Base-by-base conservation (phyloP, 1,140 invertebrate species). In the Drosophila bifasciata region DNA sequence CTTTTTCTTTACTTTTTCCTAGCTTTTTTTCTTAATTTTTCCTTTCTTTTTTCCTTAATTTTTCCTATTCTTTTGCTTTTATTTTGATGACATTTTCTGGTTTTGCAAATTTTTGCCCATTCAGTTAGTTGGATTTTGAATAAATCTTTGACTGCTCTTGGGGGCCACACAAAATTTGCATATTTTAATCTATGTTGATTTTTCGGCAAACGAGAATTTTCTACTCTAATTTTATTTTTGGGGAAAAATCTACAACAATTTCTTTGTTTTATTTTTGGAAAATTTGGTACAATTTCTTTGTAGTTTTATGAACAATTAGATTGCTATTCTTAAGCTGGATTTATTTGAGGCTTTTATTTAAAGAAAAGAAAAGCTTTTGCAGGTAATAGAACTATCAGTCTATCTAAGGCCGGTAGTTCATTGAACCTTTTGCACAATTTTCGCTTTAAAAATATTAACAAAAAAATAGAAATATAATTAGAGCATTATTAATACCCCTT, bases 61-160 rank as follows among this genome's bases (percentile, higher is more conserved):
- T 21, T 44, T 45, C 39, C 7, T 2, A 9, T 25, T 25, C 23
- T 32, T 32, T 32, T 36, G 32, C 3, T 36, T 32, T 9, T 13
- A 5, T 36, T 36, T 4, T 36, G 5, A 13, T 56, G 8, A 0
- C 25, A 48, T 16, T 40, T 53, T 67, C 25, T 45, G 61, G 11
- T 52, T 32, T 52, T 32, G 11, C 11, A 0, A 15, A 39, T 7
- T 25, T 61, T 13, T 5, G 0, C 39, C 8, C 28, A 43, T 32
- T 46, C 3, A 32, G 9, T 36, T 11, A 11, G 11, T 9, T 11
- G 32, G 28, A 28, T 36, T 13, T 36, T 13, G 4, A 56, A 48
- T 43, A 56, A 68, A 25, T 68, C 50, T 17, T n/a, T 11, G 23
- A 25, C 5, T 25, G 23, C 23, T 25, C n/a, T n/a, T n/a, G n/a